Percentiles rank a stretch among this genome's conserved stretches.
Evolutionary conservation across 2,113 vertebrate species (phyloP).

Genomic region (Pongo abelii): DNA sequence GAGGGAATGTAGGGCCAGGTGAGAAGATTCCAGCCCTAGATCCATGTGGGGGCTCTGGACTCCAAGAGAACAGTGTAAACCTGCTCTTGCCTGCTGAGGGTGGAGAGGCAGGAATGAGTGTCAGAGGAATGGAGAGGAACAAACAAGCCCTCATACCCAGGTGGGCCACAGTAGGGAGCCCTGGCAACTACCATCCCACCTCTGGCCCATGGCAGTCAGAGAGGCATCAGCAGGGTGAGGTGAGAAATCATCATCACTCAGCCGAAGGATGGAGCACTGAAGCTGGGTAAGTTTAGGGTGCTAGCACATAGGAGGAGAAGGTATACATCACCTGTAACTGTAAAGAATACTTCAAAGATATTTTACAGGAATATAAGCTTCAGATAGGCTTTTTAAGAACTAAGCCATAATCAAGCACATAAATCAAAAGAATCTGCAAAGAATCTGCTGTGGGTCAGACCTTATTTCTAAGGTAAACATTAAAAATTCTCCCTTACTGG

Average conservation of each 20-base stretch:
- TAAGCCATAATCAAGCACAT: background rate
- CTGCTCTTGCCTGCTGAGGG: background rate
- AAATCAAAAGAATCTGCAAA: background rate
- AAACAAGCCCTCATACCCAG: background rate
- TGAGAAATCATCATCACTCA: background rate
- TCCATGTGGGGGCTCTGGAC: background rate
- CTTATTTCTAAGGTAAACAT: background rate
- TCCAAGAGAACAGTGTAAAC: background rate
- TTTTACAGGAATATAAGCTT: background rate
- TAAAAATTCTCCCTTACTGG: background rate
- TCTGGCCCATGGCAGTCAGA: background rate
- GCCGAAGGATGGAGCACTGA: background rate
- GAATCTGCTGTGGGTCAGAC: background rate
- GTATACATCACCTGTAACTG: background rate
- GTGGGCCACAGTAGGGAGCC: too few relatives aligned
- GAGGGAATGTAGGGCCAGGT: background rate
- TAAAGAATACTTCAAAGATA: background rate
- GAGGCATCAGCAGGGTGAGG: background rate
- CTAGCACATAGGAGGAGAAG: background rate
- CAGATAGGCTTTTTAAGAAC: background rate
- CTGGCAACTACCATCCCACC: background rate
- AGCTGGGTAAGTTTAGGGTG: background rate
- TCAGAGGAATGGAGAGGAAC: rapidly evolving
- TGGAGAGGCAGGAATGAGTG: rapidly evolving
- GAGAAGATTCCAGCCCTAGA: background rate